Evolutionary conservation across 2,113 vertebrate genomes (phyloP).

Genomic region (Aptenodytes patagonicus): DNA sequence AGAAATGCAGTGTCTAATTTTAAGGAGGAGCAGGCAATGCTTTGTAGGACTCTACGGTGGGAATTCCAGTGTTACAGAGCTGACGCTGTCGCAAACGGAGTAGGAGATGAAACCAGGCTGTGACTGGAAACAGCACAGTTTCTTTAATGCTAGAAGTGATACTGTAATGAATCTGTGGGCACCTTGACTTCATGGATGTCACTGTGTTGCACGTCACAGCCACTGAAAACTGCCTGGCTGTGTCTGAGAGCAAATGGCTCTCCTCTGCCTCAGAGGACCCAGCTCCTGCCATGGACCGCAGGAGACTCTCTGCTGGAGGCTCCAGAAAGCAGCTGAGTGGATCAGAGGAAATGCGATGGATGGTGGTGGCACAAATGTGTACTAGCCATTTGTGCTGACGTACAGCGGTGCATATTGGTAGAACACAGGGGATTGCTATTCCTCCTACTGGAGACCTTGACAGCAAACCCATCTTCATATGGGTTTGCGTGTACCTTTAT

Average conservation of each 20-base stretch:
- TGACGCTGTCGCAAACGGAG: background rate
- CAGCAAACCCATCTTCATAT: background rate
- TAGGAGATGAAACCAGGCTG: background rate
- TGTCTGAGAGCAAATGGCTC: background rate
- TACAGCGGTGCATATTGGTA: background rate
- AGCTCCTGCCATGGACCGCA: background rate
- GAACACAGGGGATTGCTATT: background rate
- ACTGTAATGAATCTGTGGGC: background rate
- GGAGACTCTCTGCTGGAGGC: background rate
- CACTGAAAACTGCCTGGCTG: background rate
- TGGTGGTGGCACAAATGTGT: background rate
- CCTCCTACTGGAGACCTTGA: background rate
- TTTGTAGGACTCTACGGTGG: background rate
- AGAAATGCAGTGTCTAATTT: background rate
- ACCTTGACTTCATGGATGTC: background rate
- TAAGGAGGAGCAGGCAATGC: background rate
- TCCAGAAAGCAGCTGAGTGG: background rate
- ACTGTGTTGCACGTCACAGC: background rate
- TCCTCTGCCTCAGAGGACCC: background rate
- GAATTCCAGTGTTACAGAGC: background rate
- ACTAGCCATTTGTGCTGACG: background rate
- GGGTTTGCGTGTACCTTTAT: background rate
- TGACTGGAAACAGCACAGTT: background rate
- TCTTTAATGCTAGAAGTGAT: background rate
- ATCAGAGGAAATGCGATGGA: background rate